Base-by-base conservation (phyloP, 2,113 vertebrate species). In the Microtus oregoni region DNA sequence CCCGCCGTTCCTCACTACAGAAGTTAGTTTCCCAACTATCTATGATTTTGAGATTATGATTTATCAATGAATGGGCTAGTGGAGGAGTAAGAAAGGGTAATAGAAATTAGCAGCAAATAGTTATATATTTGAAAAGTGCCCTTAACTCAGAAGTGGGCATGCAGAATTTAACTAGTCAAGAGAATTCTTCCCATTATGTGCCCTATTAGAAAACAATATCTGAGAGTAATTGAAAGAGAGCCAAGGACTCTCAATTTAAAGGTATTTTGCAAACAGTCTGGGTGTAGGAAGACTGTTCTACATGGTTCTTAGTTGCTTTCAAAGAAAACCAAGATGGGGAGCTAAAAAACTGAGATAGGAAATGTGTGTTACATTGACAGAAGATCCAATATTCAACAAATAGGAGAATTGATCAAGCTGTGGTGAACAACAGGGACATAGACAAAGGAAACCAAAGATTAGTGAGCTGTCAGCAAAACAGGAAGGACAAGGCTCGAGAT, bases 301-400 rank as follows among this genome's bases (percentile, higher is more conserved):
- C 91, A 82, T 68, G 89, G 61, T 70, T 70, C 90, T 96, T 97
- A 86, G 95, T 97, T 96, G 97, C 89, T 97, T 98, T 97, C 95
- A 97, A 24, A 70, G 92, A 96, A 90, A 75, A 95, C 92, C 96
- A 96, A 91, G 82, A 97, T 93, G 92, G 97, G 61, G 38, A 38
- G 24, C n/a, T 86, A 14, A 28, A 81, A 81, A 97, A 95, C 90
- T 65, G 92, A 94, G 95, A 96, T 75, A 75, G 88, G 76, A 97
- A 93, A 94, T 96, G 87, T 98, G 72, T 95, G 86, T 89, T 72
- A 92, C 89, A 96, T 90, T 97, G 85, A 90, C 73, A 90, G 38
- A 92, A 97, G 96, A 63, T 88, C 95, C 65, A 90, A 11, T 96
- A 97, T 98, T 96, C 97, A 96, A 97, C 96, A 98, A 97, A 90